phyloP scores from a whole-genome alignment of 1,140 invertebrate genomes.

The Rhagoletis pomonella region DNA sequence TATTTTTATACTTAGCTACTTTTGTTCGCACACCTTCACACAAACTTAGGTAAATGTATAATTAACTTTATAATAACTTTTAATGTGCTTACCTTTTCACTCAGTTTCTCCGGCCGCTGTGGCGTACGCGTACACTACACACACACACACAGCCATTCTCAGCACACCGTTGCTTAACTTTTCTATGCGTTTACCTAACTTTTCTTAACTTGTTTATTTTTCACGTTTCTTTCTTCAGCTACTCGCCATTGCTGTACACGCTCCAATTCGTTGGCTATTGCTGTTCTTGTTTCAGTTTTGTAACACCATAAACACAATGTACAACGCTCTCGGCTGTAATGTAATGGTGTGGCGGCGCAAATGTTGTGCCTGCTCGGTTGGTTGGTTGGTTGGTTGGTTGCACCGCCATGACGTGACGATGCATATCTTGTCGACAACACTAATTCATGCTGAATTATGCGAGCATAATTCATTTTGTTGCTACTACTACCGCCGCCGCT shows the following conservation, averaged over 20 bases:
- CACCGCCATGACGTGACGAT: slow-evolving; percentile 6
- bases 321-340: not conserved
- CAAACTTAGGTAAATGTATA: slow-evolving; percentile 20
- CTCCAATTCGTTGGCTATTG: not conserved
- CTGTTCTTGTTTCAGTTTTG: not conserved
- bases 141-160: not conserved
- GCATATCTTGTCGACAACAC: slow-evolving; percentile 49
- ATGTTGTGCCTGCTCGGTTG: not conserved
- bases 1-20: not conserved
- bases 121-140: not conserved
- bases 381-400: not conserved
- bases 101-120: not conserved
- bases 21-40: not conserved
- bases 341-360: not conserved
- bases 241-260: not conserved
- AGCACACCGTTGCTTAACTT: not conserved
- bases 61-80: slow-evolving; percentile 52
- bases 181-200: slow-evolving; percentile 11
- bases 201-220: slow-evolving; percentile 27
- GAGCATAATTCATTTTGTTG: slow-evolving; percentile 44
- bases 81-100: slow-evolving; percentile 49
- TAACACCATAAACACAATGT: not conserved
- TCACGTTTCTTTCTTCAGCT: not conserved
- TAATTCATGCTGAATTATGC: slow-evolving; percentile 54
- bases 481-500: not conserved